These are phyloP conservation scores for Agrochola lota DNA, from an alignment of 2,888 invertebrate genomes.

Conservation along the genomic window DNA sequence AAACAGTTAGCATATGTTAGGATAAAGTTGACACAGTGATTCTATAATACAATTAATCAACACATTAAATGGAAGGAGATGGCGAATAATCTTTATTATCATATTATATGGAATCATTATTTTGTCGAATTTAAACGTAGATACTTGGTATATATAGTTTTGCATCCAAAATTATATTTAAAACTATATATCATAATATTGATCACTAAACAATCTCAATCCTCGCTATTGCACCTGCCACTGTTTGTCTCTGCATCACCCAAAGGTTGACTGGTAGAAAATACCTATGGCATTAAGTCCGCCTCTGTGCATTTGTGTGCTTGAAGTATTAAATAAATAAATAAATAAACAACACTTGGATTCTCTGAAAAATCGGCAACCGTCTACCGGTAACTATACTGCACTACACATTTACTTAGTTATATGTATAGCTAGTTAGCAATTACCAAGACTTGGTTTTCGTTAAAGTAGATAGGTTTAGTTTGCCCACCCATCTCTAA, in stretches of 20 bases:
- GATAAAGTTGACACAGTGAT: background rate
- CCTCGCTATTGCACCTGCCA: too few relatives aligned
- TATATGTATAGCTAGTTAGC: background rate
- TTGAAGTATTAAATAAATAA: too few relatives aligned
- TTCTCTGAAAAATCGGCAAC: background rate
- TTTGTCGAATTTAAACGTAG: background rate
- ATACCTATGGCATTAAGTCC: too few relatives aligned
- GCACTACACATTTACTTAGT: background rate
- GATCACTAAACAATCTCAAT: background rate
- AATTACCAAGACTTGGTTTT: conserved; percentile 36
- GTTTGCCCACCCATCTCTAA: conserved; percentile 49
- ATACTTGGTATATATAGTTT: background rate
- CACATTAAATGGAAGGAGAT: too few relatives aligned
- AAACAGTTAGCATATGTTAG: background rate
- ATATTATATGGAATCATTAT: background rate
- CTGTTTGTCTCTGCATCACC: too few relatives aligned
- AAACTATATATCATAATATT: background rate
- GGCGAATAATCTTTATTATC: background rate
- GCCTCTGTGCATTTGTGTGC: too few relatives aligned
- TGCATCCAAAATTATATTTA: background rate
- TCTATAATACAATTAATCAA: background rate
- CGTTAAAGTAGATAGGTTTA: conserved; percentile 19
- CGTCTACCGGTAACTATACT: background rate
- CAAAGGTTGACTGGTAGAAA: too few relatives aligned
- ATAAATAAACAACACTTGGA: background rate